Percentiles rank a stretch among this genome's conserved stretches.
phyloP scores from a whole-genome alignment of 2,113 vertebrate species.

The Galeopterus variegatus region DNA sequence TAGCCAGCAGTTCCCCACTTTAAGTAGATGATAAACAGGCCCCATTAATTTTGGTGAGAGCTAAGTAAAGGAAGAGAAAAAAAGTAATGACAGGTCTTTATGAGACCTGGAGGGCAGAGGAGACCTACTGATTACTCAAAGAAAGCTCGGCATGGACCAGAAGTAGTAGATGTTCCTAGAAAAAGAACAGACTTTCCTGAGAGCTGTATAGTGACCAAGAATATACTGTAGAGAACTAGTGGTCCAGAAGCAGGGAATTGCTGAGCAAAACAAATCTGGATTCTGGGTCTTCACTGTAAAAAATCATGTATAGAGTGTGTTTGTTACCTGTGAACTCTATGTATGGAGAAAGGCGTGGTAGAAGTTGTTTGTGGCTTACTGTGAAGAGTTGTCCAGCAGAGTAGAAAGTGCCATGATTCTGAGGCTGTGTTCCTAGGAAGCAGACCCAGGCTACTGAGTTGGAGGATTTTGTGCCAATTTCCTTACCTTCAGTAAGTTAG shows the following conservation, averaged over 20 bases:
- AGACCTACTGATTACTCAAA: not conserved
- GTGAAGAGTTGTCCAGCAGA: not conserved
- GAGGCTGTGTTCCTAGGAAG: constrained; percentile 24
- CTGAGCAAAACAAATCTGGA: constrained; percentile 19
- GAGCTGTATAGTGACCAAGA: constrained; percentile 15
- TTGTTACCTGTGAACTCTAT: constrained; percentile 17
- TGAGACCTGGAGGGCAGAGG: not conserved
- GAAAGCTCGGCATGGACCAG: not conserved
- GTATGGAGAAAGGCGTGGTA: not conserved
- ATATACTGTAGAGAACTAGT: not conserved
- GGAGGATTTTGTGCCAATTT: not conserved
- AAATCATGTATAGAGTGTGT: not conserved
- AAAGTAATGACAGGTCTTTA: not conserved
- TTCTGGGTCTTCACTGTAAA: constrained; percentile 22
- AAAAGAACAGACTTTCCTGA: constrained; percentile 13
- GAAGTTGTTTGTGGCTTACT: constrained; percentile 4
- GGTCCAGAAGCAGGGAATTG: not conserved
- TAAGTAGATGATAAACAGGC: not conserved
- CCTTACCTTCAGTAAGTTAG: constrained; percentile 2
- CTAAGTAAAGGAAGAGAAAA: constrained; percentile 38
- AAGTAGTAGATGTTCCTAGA: constrained; percentile 26
- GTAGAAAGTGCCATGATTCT: not conserved
- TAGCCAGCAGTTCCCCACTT: not conserved
- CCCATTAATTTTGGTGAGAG: not conserved
- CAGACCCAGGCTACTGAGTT: not conserved